phyloP scores from a whole-genome alignment of 2,113 vertebrate species.

The Mobula birostris region DNA sequence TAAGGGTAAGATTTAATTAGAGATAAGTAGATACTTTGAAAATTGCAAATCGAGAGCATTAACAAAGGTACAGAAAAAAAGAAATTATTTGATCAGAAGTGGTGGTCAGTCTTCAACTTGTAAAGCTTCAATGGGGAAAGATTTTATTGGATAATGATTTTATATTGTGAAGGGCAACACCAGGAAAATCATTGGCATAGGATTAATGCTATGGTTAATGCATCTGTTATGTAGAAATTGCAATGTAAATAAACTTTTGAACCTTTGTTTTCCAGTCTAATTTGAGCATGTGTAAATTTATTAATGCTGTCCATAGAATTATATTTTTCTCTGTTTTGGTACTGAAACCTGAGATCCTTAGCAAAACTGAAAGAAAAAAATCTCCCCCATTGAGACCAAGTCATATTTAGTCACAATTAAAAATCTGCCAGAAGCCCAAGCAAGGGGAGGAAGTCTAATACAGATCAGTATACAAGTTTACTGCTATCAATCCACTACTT shows the following conservation, averaged over 20 bases:
- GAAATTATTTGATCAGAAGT: conserved; percentile 3
- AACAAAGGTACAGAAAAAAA: not conserved
- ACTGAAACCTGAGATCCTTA: not conserved
- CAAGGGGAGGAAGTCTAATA: not conserved
- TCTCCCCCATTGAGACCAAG: not conserved
- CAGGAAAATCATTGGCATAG: conserved; percentile 1
- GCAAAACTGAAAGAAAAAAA: not conserved
- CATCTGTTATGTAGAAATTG: conserved; percentile 4
- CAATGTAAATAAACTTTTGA: conserved; percentile 28
- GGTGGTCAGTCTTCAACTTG: not conserved
- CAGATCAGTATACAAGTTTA: too few relatives aligned
- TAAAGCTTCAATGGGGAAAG: not conserved
- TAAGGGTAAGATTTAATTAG: not conserved
- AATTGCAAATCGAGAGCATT: not conserved
- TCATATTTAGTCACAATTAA: not conserved
- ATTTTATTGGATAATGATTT: not conserved
- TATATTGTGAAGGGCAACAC: conserved; percentile 32
- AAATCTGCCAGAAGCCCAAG: not conserved
- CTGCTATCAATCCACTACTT: not conserved
- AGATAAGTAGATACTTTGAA: not conserved
- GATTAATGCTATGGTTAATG: not conserved
- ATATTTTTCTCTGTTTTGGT: not conserved
- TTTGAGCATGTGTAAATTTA: not conserved
- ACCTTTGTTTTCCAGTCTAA: conserved; percentile 12
- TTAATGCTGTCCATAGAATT: not conserved